These are phyloP conservation scores for Macrobrachium rosenbergii DNA, from an alignment of 1,140 invertebrate species.

Conservation along the genomic window DNA sequence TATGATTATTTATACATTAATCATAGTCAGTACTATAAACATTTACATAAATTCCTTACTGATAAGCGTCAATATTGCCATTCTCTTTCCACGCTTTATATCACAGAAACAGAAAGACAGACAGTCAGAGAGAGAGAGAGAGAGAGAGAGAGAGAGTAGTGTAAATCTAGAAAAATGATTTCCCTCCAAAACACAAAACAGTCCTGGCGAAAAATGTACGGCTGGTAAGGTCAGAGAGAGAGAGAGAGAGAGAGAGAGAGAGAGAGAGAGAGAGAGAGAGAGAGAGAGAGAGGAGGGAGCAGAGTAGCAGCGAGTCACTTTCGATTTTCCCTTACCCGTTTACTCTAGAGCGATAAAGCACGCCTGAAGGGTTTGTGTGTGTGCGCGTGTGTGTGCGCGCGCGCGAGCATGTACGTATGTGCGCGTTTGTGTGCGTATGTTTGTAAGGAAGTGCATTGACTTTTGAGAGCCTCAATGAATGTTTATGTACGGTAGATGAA, in stretches of 20 bases:
- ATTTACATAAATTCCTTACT: not conserved
- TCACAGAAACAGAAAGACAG: slow-evolving; percentile 3
- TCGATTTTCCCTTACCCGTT: not conserved
- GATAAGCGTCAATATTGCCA: too few species aligned
- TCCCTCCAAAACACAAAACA: too few species aligned
- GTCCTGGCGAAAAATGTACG: too few species aligned
- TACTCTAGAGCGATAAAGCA: too few species aligned
- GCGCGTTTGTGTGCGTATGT: slow-evolving; percentile 12
- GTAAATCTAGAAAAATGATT: too few species aligned
- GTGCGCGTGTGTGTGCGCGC: slow-evolving; percentile 26
- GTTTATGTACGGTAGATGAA: not conserved
- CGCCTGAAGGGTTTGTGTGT: slow-evolving; percentile 7
- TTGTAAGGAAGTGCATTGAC: not conserved
- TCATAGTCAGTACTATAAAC: not conserved
- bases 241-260: slow-evolving; percentile 7
- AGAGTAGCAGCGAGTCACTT: not conserved
- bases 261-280: not conserved
- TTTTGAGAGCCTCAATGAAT: not conserved
- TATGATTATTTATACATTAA: not conserved
- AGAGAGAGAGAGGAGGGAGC: not conserved
- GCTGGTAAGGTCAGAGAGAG: not conserved
- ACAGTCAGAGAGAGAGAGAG: not conserved
- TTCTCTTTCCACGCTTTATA: too few species aligned
- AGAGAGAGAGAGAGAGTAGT: not conserved
- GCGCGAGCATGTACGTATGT: not conserved